Evolutionary conservation across 2,113 vertebrate genomes (phyloP).

Genomic region (Hippocampus comes): DNA sequence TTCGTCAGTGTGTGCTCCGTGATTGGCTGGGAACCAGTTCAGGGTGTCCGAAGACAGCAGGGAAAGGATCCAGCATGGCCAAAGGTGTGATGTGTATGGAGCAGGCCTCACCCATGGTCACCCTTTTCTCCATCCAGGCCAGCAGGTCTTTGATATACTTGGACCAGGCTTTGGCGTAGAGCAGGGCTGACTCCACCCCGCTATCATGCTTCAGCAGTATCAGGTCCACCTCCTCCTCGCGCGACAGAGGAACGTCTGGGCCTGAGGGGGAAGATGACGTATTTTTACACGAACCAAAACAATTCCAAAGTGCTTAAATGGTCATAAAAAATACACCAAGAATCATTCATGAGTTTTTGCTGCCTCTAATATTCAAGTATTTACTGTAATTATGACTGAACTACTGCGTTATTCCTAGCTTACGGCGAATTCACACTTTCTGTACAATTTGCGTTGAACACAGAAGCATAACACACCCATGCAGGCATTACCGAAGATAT

Average conservation of each 20-base stretch:
- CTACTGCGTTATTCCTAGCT: too few species aligned
- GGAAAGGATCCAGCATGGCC: not conserved
- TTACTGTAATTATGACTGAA: too few species aligned
- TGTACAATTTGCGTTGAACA: too few species aligned
- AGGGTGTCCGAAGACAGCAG: too few species aligned
- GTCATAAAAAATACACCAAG: not conserved
- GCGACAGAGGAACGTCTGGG: constrained; percentile 67
- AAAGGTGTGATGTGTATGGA: not conserved
- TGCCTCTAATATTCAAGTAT: too few species aligned
- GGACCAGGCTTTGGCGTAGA: constrained; percentile 94
- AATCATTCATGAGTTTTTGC: too few species aligned
- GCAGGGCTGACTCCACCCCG: constrained; percentile 89
- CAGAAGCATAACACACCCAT: too few species aligned
- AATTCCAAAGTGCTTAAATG: not conserved
- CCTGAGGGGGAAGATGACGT: constrained; percentile 21
- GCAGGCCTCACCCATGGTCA: constrained; percentile 81
- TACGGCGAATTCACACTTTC: too few species aligned
- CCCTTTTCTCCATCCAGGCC: constrained; percentile 90
- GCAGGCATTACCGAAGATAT: too few species aligned
- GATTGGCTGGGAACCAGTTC: too few species aligned
- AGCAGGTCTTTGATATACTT: constrained; percentile 94
- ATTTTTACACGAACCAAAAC: not conserved
- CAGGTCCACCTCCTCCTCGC: constrained; percentile 83
- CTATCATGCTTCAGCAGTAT: constrained; percentile 84
- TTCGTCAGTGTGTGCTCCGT: too few species aligned